Percentiles rank a stretch among this genome's conserved stretches.
Evolutionary conservation across 2,888 invertebrate genomes (phyloP).

Genomic region (Cantharis flavilabris): DNA sequence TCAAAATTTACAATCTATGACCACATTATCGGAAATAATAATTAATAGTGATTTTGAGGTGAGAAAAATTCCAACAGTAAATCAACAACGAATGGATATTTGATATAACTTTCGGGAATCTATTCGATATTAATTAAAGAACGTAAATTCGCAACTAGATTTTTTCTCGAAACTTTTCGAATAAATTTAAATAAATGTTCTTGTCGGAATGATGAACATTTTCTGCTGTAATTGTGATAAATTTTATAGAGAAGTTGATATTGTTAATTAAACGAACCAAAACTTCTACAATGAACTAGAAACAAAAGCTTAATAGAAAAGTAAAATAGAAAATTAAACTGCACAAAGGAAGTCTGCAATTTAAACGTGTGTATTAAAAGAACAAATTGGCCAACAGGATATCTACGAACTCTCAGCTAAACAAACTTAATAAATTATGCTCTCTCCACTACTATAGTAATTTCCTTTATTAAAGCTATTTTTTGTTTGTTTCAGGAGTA

Average conservation of each 20-base stretch:
- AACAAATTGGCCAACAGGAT: constrained; percentile 24
- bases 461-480: constrained; percentile 30
- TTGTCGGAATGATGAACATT: not conserved
- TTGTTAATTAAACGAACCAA: constrained; percentile 8
- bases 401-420: constrained; percentile 29
- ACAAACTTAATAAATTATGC: constrained; percentile 30
- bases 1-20: not conserved
- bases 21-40: not conserved
- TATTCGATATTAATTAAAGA: not conserved
- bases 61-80: not conserved
- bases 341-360: constrained; percentile 13
- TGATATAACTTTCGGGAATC: not conserved
- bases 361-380: constrained; percentile 25
- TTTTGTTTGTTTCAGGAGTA: constrained; percentile 48
- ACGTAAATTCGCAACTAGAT: not conserved
- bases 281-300: constrained; percentile 1
- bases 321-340: constrained; percentile 19
- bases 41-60: not conserved
- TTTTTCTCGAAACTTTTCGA: not conserved
- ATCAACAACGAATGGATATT: not conserved
- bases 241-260: not conserved
- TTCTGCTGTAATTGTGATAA: not conserved
- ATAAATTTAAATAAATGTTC: not conserved
- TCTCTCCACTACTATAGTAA: constrained; percentile 19
- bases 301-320: constrained; percentile 15